Percentiles rank a stretch among this genome's conserved stretches.
These are phyloP conservation scores for Crocodylus rhombifer DNA, from an alignment of 2,797 vertebrate species.

Conservation along the genomic window DNA sequence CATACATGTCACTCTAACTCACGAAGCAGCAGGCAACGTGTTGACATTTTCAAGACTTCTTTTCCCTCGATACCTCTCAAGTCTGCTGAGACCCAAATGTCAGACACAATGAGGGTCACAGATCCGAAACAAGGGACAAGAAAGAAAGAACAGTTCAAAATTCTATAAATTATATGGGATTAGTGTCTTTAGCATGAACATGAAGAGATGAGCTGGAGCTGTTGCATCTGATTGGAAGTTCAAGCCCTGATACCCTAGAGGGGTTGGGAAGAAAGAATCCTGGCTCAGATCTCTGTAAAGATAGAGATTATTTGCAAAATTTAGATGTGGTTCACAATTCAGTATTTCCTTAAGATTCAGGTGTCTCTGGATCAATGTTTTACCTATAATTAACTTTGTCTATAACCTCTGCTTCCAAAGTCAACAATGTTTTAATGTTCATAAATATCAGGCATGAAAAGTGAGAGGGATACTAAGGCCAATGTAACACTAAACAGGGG, in stretches of 20 bases:
- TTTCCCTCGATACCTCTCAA: not conserved
- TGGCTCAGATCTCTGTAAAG: not conserved
- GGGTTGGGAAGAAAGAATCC: not conserved
- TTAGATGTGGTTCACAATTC: not conserved
- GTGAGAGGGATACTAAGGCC: not conserved
- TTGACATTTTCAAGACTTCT: accelerated
- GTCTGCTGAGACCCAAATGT: not conserved
- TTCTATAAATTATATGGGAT: not conserved
- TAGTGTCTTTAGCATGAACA: not conserved
- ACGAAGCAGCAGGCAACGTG: not conserved
- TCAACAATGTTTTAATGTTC: not conserved
- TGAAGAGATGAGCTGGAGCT: not conserved
- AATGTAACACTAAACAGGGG: accelerated
- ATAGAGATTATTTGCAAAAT: not conserved
- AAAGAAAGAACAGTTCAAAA: not conserved
- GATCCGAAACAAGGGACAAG: not conserved
- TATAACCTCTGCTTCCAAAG: slow-evolving; percentile 13
- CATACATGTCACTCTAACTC: accelerated
- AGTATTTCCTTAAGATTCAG: not conserved
- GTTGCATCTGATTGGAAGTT: not conserved
- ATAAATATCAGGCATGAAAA: not conserved
- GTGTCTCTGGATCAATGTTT: not conserved
- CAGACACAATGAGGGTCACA: not conserved
- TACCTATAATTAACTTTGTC: not conserved
- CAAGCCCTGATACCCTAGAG: not conserved